Base-by-base conservation (phyloP, 2,888 invertebrate species). In the Atherix ibis region DNA sequence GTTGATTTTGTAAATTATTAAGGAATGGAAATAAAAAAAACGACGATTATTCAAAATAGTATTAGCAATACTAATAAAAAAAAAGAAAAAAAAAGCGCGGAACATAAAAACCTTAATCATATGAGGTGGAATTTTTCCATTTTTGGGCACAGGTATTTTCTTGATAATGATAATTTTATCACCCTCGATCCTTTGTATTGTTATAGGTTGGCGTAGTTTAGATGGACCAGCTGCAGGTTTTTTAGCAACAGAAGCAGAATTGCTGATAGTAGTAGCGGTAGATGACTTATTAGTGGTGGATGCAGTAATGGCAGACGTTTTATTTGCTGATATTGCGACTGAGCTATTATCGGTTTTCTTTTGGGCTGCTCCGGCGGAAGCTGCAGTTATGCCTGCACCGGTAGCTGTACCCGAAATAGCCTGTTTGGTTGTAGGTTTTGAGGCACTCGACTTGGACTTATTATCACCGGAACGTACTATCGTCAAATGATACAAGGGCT, bases 101-200 rank as follows among this genome's bases (percentile, higher is more conserved):
- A 36, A 32, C 31, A 42, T 46, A 60, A 58, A 53, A 58, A 58
- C 54, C 58, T 58, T 48, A 30, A 50, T 47, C 40, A 58, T 55
- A 48, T 53, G 51, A 27, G 54, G 56, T 47, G 58, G 58, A 40
- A 59, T 47, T 56, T 59, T 59, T 44, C 57, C 53, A 45, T 59
- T 59, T 47, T 61, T 59, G 34, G 58, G 61, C 35, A 59, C 51
- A 27, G 54, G 48, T 37, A 62, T 55, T 46, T 59, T 59, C 48
- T 61, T 59, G 36, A 60, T 60, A 32, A 62, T 59, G 18, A 60
- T 58, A 28, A 60, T 62, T 46, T 61, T 62, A 46, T 60, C 60
- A 36, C 62, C 62, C 47, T 57, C 60, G 44, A 62, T 59, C 41
- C 48, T 58, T 35, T 60, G 58, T 35, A 60, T 56, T 4, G 58